These are phyloP conservation scores for Drosophila willistoni DNA, from an alignment of 1,140 invertebrate genomes.

Conservation along the genomic window DNA sequence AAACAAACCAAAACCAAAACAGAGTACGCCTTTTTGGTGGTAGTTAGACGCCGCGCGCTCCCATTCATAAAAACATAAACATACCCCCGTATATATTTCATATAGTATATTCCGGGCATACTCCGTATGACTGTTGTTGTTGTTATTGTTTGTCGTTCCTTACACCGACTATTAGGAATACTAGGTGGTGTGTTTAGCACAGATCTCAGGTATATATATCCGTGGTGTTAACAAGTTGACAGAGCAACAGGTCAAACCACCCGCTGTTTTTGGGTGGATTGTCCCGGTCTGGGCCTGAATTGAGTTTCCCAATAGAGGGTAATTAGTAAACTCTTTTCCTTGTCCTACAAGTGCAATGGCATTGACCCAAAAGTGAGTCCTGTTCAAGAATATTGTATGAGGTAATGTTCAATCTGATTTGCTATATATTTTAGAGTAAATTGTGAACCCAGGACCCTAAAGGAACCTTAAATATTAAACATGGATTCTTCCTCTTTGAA, in stretches of 20 bases:
- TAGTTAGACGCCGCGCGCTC: constrained; percentile 72
- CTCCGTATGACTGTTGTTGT: not conserved
- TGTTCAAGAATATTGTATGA: not conserved
- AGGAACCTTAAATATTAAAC: not conserved
- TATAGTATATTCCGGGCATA: constrained; percentile 4
- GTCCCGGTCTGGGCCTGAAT: constrained; percentile 15
- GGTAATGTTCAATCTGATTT: constrained; percentile 5
- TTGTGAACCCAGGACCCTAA: not conserved
- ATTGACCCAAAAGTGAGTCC: constrained; percentile 34
- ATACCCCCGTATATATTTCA: constrained; percentile 62
- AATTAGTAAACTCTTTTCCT: constrained; percentile 33
- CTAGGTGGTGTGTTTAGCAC: constrained; percentile 71
- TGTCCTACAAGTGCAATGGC: constrained; percentile 38
- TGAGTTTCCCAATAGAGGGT: constrained; percentile 42
- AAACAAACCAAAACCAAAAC: constrained; percentile 52
- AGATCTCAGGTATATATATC: constrained; percentile 65
- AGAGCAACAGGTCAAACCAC: constrained; percentile 61
- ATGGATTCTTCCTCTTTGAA: not conserved
- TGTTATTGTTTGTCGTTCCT: constrained; percentile 33
- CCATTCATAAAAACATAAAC: constrained; percentile 79
- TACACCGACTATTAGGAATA: constrained; percentile 29
- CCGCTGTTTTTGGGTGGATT: constrained; percentile 40
- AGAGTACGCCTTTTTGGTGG: constrained; percentile 69
- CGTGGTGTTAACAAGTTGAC: constrained; percentile 47
- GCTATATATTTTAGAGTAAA: too few species aligned